phyloP scores from a whole-genome alignment of 2,888 invertebrate genomes.

The Sphaerophoria rueppellii region DNA sequence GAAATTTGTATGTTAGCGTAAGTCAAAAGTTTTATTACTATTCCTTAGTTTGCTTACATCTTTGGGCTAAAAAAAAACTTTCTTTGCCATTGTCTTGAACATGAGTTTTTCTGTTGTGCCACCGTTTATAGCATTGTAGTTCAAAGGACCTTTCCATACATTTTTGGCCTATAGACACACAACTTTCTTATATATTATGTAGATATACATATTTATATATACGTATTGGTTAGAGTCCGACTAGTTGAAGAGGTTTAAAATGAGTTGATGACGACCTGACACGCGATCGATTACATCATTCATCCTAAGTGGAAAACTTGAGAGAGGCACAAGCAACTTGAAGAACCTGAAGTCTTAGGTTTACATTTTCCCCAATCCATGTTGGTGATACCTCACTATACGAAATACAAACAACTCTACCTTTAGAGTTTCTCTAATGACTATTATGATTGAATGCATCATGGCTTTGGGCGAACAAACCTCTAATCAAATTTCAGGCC shows the following conservation, averaged over 20 bases:
- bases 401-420: not conserved
- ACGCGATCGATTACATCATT: slow-evolving; percentile 73
- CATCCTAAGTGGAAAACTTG: slow-evolving; percentile 35
- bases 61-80: slow-evolving; percentile 46
- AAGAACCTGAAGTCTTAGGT: slow-evolving; percentile 27
- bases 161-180: too few relatives aligned
- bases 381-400: not conserved
- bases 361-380: slow-evolving; percentile 1
- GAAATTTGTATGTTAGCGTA: not conserved
- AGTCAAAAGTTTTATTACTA: slow-evolving; percentile 17
- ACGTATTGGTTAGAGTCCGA: slow-evolving; percentile 28
- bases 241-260: slow-evolving; percentile 59
- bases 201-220: not conserved
- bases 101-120: slow-evolving; percentile 5
- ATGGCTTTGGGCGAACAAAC: slow-evolving; percentile 42
- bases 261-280: slow-evolving; percentile 67
- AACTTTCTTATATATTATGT: not conserved
- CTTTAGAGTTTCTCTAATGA: slow-evolving; percentile 43
- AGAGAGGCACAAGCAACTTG: slow-evolving; percentile 10
- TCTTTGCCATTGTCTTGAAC: slow-evolving; percentile 32
- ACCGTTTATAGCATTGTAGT: slow-evolving; percentile 25
- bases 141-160: slow-evolving; percentile 25
- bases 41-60: not conserved
- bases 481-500: not conserved
- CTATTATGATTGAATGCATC: slow-evolving; percentile 59